Evolutionary conservation across 2,113 vertebrate genomes (phyloP).

Genomic region (Turdus rufiventris): DNA sequence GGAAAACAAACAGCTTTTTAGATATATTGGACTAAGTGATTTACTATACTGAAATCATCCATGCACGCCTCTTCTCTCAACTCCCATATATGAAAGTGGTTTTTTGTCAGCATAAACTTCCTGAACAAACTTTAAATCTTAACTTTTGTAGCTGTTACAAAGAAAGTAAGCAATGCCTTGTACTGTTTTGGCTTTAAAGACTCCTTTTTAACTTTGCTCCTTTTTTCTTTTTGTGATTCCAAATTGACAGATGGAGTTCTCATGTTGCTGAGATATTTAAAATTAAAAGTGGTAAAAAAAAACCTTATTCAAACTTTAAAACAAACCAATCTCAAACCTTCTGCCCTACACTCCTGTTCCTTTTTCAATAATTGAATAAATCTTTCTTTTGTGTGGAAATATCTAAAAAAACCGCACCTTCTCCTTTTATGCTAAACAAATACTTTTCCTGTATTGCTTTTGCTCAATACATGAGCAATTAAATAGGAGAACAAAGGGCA

Average conservation of each 20-base stretch:
- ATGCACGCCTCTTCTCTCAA: not conserved
- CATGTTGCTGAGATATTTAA: not conserved
- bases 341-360: not conserved
- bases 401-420: accelerated
- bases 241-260: not conserved
- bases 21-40: not conserved
- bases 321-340: not conserved
- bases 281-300: not conserved
- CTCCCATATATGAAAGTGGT: accelerated
- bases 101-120: not conserved
- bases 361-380: not conserved
- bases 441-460: not conserved
- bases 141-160: not conserved
- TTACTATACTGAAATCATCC: not conserved
- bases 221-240: not conserved
- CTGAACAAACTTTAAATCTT: not conserved
- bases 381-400: not conserved
- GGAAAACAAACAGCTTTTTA: not conserved
- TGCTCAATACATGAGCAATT: not conserved
- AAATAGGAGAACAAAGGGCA: not conserved
- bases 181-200: not conserved
- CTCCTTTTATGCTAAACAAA: not conserved
- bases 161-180: not conserved
- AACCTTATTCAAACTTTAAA: not conserved
- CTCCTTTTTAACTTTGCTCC: not conserved